These are phyloP conservation scores for Sycophaga agraensis DNA, from an alignment of 1,140 invertebrate species.

Conservation along the genomic window DNA sequence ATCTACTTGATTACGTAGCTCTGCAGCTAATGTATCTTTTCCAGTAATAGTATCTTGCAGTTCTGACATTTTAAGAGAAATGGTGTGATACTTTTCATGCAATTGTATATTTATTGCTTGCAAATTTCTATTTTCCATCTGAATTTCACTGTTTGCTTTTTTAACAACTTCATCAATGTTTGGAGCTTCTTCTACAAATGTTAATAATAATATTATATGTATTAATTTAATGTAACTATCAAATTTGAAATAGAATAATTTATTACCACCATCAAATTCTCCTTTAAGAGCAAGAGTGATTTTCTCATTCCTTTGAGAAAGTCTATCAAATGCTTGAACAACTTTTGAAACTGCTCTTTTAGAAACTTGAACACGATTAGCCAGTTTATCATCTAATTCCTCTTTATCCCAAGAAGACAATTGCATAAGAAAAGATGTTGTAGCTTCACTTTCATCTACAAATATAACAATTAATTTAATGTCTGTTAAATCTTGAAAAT, in stretches of 20 bases:
- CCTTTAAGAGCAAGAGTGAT: conserved; percentile 86
- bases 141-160: conserved; percentile 82
- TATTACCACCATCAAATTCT: conserved; percentile 68
- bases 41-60: conserved; percentile 88
- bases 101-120: conserved; percentile 90
- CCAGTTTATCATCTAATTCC: conserved; percentile 93
- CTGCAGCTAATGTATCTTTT: conserved; percentile 91
- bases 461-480: conserved; percentile 31
- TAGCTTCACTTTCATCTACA: conserved; percentile 93
- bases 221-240: too few relatives aligned
- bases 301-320: conserved; percentile 92
- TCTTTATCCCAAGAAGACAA: conserved; percentile 98
- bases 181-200: conserved; percentile 63
- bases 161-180: conserved; percentile 79
- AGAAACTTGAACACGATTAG: conserved; percentile 90
- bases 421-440: conserved; percentile 93
- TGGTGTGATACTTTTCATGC: conserved; percentile 91
- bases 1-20: conserved; percentile 93
- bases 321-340: conserved; percentile 91
- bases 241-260: too few relatives aligned
- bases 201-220: background rate
- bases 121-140: conserved; percentile 87
- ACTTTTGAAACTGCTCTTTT: conserved; percentile 94
- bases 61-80: conserved; percentile 88
- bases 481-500: background rate